These are phyloP conservation scores for Brachyistius frenatus DNA, from an alignment of 2,113 vertebrate species.

Conservation along the genomic window DNA sequence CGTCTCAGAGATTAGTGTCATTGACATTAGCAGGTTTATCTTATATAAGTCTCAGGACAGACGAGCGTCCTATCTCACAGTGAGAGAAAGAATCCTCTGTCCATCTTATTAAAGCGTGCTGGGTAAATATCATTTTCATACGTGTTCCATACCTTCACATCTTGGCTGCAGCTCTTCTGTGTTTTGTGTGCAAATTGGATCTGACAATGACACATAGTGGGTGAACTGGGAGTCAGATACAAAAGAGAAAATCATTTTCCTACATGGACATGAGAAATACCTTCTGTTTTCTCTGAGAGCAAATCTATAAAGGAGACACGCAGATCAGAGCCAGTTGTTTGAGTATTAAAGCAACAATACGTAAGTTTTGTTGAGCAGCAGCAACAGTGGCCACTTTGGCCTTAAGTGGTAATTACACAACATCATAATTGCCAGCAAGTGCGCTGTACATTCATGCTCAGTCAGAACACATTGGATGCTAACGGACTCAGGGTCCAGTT, in stretches of 20 bases:
- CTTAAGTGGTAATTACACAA: too few species aligned
- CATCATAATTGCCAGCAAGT: too few species aligned
- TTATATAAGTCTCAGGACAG: constrained; percentile 70
- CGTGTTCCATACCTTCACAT: background rate
- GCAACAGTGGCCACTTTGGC: too few species aligned
- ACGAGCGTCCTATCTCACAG: constrained; percentile 51
- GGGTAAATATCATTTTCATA: constrained; percentile 9
- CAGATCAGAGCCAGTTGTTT: too few species aligned
- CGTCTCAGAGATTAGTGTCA: constrained; percentile 78
- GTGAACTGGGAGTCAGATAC: constrained; percentile 2
- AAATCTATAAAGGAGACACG: too few species aligned
- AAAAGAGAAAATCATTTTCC: background rate
- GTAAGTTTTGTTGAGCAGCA: too few species aligned
- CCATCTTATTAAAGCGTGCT: background rate
- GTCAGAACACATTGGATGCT: too few species aligned
- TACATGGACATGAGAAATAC: background rate
- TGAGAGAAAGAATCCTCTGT: background rate
- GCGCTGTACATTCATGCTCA: too few species aligned
- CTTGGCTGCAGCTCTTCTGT: background rate
- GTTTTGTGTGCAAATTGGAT: constrained; percentile 9
- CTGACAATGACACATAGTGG: background rate
- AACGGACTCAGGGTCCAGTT: too few species aligned
- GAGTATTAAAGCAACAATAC: too few species aligned
- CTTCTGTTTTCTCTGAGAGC: background rate
- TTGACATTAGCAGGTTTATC: constrained; percentile 75